Evolutionary conservation across 2,797 vertebrate genomes (phyloP), one percentile per base, ranked within the genome.

Genomic region (Diplodus puntazzo): DNA sequence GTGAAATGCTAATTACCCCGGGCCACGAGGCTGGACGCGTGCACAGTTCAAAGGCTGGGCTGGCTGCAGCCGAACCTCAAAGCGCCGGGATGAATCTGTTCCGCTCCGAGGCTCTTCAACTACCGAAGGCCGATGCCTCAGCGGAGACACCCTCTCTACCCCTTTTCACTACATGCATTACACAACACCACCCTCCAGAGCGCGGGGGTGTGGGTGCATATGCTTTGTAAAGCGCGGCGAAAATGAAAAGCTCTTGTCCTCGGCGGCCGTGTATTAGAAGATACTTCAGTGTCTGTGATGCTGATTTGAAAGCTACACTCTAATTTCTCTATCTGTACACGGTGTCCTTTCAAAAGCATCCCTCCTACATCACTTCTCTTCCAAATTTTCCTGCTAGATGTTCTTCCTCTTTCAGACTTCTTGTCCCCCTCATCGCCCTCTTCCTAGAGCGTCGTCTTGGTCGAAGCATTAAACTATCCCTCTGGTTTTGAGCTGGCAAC

Each of bases 1-100:
- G 89, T 87, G 80, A 91, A 90, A 93, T 92, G 88, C 87, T 92
- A 94, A 94, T 94, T 90, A 92, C 53, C 67, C 55, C 9, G 60
- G 81, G 88, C 83, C 88, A 82, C 72, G 68, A 88, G 85, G 90
- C 88, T 64, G 82, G 77, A 86, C 81, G 79, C 71, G 73, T 88
- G 88, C 87, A 74, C 80, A 85, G 88, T 94, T 94, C 90, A 93
- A 93, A 92, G 90, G 88, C 79, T 82, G 87, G 65, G 71, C 73
- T 39, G 69, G 64, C 54, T 69, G 77, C 84, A 84, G 81, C 87
- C 59, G 39, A 88, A 86, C 79, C 92, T 94, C 91, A 94, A 93
- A 94, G 91, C 72, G 39, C 23, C 53, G 53, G 72, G 69, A 76
- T 76, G 79, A 91, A 90, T 93, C 87, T 91, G 88, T 91, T 93